phyloP scores from a whole-genome alignment of 53 echinoderm and acorn worm species.

The Holothuria scabra region DNA sequence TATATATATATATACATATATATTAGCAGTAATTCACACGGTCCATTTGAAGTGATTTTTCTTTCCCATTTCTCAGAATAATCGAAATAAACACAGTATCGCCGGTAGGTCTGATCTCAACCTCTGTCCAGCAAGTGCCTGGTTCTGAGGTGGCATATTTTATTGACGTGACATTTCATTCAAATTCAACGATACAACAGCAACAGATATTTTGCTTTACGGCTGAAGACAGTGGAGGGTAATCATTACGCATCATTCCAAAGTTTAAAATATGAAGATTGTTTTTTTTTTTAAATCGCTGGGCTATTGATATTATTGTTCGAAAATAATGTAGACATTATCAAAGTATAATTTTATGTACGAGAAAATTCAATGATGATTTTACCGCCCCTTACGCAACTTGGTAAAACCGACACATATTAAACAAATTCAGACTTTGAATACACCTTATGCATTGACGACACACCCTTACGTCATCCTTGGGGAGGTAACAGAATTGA shows the following conservation, averaged over 20 bases:
- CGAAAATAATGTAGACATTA: too few relatives aligned
- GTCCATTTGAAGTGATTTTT: background rate
- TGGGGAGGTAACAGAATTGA: too few relatives aligned
- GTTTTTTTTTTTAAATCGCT: too few relatives aligned
- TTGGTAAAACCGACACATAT: too few relatives aligned
- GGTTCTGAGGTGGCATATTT: slow-evolving; percentile 31
- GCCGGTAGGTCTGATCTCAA: slow-evolving; percentile 25
- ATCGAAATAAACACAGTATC: slow-evolving; percentile 23
- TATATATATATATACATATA: slow-evolving; percentile 7
- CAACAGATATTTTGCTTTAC: slow-evolving; percentile 38
- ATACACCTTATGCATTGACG: too few relatives aligned
- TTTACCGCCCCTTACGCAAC: too few relatives aligned
- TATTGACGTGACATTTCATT: slow-evolving; percentile 17
- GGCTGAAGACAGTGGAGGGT: slow-evolving; percentile 38
- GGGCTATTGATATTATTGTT: too few relatives aligned
- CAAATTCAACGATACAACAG: background rate
- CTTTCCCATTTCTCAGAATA: background rate
- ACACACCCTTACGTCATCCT: too few relatives aligned
- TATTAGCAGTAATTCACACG: background rate
- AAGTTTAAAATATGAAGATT: too few relatives aligned
- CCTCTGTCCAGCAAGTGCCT: slow-evolving; percentile 26
- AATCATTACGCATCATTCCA: background rate
- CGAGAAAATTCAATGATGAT: too few relatives aligned
- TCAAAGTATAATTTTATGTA: too few relatives aligned
- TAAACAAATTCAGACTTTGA: too few relatives aligned